A percentile compares a stretch with the other conserved stretches of the same genome.
phyloP scores from a whole-genome alignment of 2,113 vertebrate genomes.

The Mastomys coucha region DNA sequence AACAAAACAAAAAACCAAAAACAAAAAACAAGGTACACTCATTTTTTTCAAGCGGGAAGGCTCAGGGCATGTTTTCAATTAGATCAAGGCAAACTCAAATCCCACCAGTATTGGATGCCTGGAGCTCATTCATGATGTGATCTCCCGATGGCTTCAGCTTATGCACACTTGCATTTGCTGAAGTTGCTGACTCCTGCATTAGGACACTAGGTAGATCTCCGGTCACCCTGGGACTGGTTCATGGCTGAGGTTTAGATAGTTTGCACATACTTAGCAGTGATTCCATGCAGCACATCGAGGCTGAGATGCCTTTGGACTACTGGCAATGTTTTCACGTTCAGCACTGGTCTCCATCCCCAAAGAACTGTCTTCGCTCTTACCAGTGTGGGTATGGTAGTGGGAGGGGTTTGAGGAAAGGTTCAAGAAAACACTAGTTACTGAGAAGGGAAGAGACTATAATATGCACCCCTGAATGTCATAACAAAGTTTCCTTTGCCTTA shows the following conservation, averaged over 20 bases:
- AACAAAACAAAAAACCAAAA: too few species aligned
- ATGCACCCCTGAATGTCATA: neutral
- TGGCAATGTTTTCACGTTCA: neutral
- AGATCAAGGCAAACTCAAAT: neutral
- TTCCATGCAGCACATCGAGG: accelerated
- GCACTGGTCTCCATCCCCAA: neutral
- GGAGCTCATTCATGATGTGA: neutral
- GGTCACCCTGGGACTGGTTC: neutral
- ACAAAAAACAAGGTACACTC: neutral
- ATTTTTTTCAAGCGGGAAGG: neutral
- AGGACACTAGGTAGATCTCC: neutral
- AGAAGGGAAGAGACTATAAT: neutral
- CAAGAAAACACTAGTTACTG: neutral
- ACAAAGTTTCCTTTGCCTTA: neutral
- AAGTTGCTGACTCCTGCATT: neutral
- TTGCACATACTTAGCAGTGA: neutral
- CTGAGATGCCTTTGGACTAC: too few species aligned
- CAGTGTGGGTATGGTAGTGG: neutral
- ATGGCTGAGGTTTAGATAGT: neutral
- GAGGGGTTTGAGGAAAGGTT: neutral
- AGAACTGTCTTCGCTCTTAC: neutral
- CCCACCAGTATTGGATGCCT: neutral
- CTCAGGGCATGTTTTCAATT: neutral
- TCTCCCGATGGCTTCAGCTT: neutral
- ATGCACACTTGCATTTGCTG: neutral